Percentiles rank a stretch among this genome's conserved stretches.
These are phyloP conservation scores for Lutjanus argentimaculatus DNA, from an alignment of 2,797 vertebrate genomes.

Conservation along the genomic window DNA sequence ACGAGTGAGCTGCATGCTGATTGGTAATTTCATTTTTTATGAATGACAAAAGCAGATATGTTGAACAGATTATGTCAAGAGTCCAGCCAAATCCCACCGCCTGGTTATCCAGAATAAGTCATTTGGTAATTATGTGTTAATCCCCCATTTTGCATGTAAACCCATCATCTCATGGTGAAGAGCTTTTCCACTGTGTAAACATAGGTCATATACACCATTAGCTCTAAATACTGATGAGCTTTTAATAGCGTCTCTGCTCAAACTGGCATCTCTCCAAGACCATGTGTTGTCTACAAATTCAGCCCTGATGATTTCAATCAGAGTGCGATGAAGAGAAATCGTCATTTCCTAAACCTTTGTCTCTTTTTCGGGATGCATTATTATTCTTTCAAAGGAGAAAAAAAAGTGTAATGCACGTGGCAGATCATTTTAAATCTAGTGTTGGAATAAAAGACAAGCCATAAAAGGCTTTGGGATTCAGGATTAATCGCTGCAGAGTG, in stretches of 20 bases:
- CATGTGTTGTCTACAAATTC: slow-evolving; percentile 19
- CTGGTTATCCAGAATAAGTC: slow-evolving; percentile 8
- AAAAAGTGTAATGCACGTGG: not conserved
- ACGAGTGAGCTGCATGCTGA: slow-evolving; percentile 30
- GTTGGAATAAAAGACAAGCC: slow-evolving; percentile 12
- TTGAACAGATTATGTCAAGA: slow-evolving; percentile 16
- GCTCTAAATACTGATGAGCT: slow-evolving; percentile 40
- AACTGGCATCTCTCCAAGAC: slow-evolving; percentile 17
- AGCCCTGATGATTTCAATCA: slow-evolving; percentile 30
- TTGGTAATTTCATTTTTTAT: slow-evolving; percentile 28
- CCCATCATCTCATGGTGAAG: slow-evolving; percentile 15
- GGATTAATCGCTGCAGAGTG: slow-evolving; percentile 38
- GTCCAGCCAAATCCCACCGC: slow-evolving; percentile 1
- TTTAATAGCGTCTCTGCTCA: slow-evolving; percentile 49
- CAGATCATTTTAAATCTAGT: not conserved
- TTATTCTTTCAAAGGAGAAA: not conserved
- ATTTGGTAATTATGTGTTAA: slow-evolving; percentile 39
- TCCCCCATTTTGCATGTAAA: slow-evolving; percentile 27
- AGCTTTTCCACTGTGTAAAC: slow-evolving; percentile 30
- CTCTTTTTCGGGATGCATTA: not conserved
- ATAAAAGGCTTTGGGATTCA: slow-evolving; percentile 18
- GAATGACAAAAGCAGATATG: not conserved
- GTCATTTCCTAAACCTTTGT: not conserved
- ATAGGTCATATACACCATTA: slow-evolving; percentile 29
- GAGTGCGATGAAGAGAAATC: not conserved